Conservation (phyloP, 2,888 invertebrate genomes). For the Platycheirus albimanus region DNA sequence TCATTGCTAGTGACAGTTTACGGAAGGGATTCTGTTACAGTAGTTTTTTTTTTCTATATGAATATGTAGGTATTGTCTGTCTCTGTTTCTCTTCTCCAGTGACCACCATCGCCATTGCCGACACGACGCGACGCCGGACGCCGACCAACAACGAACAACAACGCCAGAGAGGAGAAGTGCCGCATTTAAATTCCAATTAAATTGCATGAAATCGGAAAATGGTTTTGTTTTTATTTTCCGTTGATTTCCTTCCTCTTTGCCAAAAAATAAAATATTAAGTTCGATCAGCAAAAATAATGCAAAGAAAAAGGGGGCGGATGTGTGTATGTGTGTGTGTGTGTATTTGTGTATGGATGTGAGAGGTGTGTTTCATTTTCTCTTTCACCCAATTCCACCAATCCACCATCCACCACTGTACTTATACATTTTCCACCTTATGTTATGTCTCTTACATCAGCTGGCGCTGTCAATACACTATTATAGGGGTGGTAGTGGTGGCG, state of each 20-base stretch:
- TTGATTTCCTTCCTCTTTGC: constrained; percentile 5
- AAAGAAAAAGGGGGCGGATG: constrained; percentile 14
- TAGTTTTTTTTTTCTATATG: constrained; percentile 27
- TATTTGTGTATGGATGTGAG: background rate
- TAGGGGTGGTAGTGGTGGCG: constrained; percentile 39
- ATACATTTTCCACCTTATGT: constrained; percentile 24
- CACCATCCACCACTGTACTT: background rate
- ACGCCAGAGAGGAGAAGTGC: background rate
- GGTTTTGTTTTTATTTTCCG: constrained; percentile 21
- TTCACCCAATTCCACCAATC: constrained; percentile 39
- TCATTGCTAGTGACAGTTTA: background rate
- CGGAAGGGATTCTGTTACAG: constrained; percentile 20
- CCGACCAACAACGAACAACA: no score
- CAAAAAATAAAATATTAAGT: constrained; percentile 1
- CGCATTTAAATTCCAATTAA: constrained; percentile 44
- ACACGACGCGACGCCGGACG: no score
- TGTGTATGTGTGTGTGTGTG: constrained; percentile 13
- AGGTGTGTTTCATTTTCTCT: constrained; percentile 45
- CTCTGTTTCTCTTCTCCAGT: constrained; percentile 16
- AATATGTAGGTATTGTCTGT: no score
- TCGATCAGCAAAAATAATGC: constrained; percentile 20
- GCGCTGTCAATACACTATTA: constrained; percentile 34
- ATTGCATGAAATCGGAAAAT: constrained; percentile 43
- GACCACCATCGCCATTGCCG: background rate
- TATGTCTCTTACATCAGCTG: constrained; percentile 71